A percentile compares a stretch with the other conserved stretches of the same genome.
These are phyloP conservation scores for Cyclura pinguis DNA, from an alignment of 2,797 vertebrate genomes.

Conservation along the genomic window DNA sequence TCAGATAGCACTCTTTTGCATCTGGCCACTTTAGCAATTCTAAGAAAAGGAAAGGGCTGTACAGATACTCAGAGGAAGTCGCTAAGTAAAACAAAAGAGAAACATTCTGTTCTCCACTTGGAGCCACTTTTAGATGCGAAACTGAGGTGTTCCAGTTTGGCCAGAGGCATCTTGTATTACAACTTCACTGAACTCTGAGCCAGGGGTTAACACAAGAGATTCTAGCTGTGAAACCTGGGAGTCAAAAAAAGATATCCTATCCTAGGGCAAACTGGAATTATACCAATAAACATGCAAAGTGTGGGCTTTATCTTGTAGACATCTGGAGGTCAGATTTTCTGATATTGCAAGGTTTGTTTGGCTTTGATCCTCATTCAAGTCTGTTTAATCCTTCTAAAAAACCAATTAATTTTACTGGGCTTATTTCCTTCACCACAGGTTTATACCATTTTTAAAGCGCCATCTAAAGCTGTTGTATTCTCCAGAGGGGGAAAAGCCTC, in stretches of 20 bases:
- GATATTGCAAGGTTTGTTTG: neutral
- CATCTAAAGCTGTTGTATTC: neutral
- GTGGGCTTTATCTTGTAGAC: neutral
- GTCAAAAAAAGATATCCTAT: neutral
- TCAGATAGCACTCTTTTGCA: neutral
- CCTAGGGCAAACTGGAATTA: neutral
- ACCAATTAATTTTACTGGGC: neutral
- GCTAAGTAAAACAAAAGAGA: neutral
- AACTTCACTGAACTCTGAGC: neutral
- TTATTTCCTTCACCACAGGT: neutral
- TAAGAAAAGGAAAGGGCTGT: neutral
- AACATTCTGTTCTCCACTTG: neutral
- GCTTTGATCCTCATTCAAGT: neutral
- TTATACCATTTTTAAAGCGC: neutral
- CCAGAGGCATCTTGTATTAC: neutral
- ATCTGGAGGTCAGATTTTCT: neutral
- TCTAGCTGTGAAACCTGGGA: neutral
- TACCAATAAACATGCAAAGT: neutral
- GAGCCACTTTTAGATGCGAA: neutral
- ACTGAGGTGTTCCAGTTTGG: neutral
- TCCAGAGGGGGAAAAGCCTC: neutral
- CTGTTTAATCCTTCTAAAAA: neutral
- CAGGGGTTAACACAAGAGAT: neutral
- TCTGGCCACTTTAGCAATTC: neutral
- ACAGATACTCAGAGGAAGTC: too few species aligned